Evolutionary conservation across 2,888 invertebrate species (phyloP).

Genomic region (Meganola albula): DNA sequence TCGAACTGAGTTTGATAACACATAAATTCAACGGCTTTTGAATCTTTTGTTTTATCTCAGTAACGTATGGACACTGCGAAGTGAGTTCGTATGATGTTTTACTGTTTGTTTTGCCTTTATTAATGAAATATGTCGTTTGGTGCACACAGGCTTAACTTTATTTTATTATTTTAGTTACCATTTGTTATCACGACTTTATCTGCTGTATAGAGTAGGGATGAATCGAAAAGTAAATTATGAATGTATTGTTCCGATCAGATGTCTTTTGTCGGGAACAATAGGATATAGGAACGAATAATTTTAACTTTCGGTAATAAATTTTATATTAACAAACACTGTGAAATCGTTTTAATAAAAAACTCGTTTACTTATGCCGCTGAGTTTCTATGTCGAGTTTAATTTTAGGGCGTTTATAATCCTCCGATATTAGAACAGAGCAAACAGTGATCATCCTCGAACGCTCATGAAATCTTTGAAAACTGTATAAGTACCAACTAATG

Average conservation of each 20-base stretch:
- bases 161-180: conserved; percentile 77
- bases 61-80: conserved; percentile 77
- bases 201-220: conserved; percentile 63
- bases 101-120: conserved; percentile 72
- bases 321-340: conserved; percentile 54
- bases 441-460: conserved; percentile 46
- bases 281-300: conserved; percentile 70
- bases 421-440: conserved; percentile 61
- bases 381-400: conserved; percentile 63
- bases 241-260: conserved; percentile 68
- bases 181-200: conserved; percentile 78
- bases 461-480: too few species aligned
- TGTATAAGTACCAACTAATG: conserved; percentile 50
- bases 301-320: conserved; percentile 65
- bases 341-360: conserved; percentile 29
- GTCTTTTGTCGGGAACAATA: conserved; percentile 65
- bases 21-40: conserved; percentile 69
- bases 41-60: conserved; percentile 76
- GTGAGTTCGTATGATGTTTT: conserved; percentile 72
- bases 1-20: conserved; percentile 69
- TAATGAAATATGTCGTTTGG: conserved; percentile 77
- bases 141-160: conserved; percentile 57
- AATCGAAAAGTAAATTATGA: conserved; percentile 75
- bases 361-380: conserved; percentile 20
- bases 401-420: conserved; percentile 70